Evolutionary conservation across 1,140 invertebrate genomes (phyloP), one percentile per base, ranked within the genome.

Genomic region (Caenorhabditis latens): DNA sequence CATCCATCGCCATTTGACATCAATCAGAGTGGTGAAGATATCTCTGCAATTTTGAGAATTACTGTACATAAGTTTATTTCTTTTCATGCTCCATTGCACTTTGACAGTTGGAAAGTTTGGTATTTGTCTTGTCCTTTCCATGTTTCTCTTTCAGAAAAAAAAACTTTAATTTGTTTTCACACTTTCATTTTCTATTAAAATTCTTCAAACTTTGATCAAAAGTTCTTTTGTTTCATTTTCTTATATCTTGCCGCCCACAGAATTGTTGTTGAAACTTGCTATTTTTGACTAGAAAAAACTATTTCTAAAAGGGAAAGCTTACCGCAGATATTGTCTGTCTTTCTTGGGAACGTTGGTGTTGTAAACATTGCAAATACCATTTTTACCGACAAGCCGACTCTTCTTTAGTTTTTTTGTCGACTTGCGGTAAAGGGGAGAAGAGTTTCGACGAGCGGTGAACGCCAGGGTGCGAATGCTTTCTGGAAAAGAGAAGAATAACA

Each of bases 1-100:
- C 0, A 97, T 98, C 96, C 96, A 99, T 19, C 97, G 95, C 97
- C 97, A 99, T 93, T 97, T 96, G 5, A 95, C 95, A 91, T 97
- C 96, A 24, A 96, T 95, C 58, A 96, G 93, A 24, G 88, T 88
- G 2, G 86, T 86, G 50, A 89, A 87, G 7, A 88, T 71, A 42
- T 87, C 88, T 55, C 87, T 88, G 71, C 7, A 87, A 75, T 7
- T 32, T 32, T 32, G 9, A n/a, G n/a, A 1, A 40, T 8, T 14
- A 65, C 32, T 65, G 21, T 65, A 32, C 8, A 1, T 21, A 2
- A 32, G n/a, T 21, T 8, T 21, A 61, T 5, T 61, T 61, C n/a
- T 21, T 1, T 8, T 2, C 19, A 21, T 16, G 19, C 32, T 32
- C 32, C 16, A 2, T 55, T 55, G 8, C 7, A 61, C 13, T 61